Percentiles rank a stretch among this genome's conserved stretches.
phyloP scores from a whole-genome alignment of 2,888 invertebrate species.

The Nipponacmea schrenckii region DNA sequence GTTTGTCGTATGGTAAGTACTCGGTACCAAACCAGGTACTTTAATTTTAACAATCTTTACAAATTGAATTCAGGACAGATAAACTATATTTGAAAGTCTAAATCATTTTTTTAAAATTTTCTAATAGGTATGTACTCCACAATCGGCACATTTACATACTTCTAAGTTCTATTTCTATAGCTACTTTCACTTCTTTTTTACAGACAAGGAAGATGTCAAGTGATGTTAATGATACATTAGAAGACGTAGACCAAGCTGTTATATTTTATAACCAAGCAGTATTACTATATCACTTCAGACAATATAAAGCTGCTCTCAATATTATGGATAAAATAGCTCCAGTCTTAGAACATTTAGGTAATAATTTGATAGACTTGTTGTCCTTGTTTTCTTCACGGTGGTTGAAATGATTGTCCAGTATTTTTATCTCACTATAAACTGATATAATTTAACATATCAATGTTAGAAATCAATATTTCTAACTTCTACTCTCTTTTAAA shows the following conservation, averaged over 20 bases:
- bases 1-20: constrained; percentile 51
- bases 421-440: neutral
- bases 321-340: constrained; percentile 75
- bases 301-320: constrained; percentile 77
- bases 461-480: neutral
- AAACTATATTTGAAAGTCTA: too few species aligned
- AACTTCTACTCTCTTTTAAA: too few species aligned
- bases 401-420: neutral
- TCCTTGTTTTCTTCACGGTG: neutral
- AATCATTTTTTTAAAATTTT: too few species aligned
- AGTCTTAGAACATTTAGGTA: constrained; percentile 78
- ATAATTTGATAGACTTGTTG: constrained; percentile 27
- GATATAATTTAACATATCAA: neutral
- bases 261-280: constrained; percentile 84
- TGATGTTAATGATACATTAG: constrained; percentile 71
- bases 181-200: constrained; percentile 6
- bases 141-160: too few species aligned
- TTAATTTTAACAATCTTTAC: too few species aligned
- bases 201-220: constrained; percentile 39
- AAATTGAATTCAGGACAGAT: too few species aligned
- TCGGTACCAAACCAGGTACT: too few species aligned
- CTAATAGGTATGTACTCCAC: too few species aligned
- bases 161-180: too few species aligned
- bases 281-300: constrained; percentile 79
- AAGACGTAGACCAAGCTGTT: constrained; percentile 77